Conservation (phyloP, 1,140 invertebrate species). For the Bacillus rossius region DNA sequence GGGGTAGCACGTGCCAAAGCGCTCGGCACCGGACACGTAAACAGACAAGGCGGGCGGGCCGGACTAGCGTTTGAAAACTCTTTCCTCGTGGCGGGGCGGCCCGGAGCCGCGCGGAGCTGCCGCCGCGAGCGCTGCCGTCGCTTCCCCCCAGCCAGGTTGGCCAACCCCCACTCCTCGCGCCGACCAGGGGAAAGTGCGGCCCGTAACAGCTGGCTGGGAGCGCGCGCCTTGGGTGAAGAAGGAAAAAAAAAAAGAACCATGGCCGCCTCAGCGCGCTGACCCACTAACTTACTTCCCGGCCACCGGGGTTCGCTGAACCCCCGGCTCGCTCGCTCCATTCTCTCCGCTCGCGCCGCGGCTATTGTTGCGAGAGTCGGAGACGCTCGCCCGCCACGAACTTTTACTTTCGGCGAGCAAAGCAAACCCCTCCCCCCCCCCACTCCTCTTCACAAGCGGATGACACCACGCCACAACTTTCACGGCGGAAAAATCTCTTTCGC, state of each 20-base stretch:
- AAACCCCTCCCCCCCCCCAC: not conserved
- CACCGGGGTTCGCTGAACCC: not conserved
- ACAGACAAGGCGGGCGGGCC: too few species aligned
- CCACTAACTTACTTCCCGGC: slow-evolving; percentile 17
- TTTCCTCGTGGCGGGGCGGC: too few species aligned
- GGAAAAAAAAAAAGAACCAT: too few species aligned
- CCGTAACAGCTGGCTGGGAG: not conserved
- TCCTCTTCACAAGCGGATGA: not conserved
- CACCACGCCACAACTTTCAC: not conserved
- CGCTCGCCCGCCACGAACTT: not conserved
- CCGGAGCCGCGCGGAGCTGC: not conserved
- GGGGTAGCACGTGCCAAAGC: too few species aligned
- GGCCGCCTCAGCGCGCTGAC: not conserved
- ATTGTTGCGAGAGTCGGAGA: not conserved
- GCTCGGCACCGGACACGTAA: too few species aligned
- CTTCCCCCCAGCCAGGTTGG: too few species aligned
- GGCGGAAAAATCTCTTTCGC: too few species aligned
- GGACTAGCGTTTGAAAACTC: too few species aligned
- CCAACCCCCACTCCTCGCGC: not conserved
- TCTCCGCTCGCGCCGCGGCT: not conserved
- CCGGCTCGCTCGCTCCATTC: not conserved
- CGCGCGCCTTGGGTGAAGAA: not conserved
- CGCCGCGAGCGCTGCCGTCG: slow-evolving; percentile 1
- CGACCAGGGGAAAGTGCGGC: not conserved
- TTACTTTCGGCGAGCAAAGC: too few species aligned